These are phyloP conservation scores for Congeria kusceri DNA, from an alignment of 2,888 invertebrate genomes.

Conservation along the genomic window DNA sequence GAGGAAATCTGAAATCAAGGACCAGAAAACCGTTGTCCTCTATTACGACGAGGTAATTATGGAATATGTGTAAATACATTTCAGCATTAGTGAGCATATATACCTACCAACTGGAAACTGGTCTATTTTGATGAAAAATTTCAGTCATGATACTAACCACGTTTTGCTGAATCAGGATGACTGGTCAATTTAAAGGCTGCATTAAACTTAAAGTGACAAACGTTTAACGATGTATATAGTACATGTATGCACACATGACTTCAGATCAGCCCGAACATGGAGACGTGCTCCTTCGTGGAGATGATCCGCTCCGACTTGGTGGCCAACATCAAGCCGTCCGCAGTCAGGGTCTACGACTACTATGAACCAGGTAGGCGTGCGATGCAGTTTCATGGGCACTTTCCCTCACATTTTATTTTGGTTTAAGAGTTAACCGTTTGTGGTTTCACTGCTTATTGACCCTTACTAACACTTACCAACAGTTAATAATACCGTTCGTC, in stretches of 20 bases:
- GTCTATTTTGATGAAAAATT: too few species aligned
- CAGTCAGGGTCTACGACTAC: conserved; percentile 78
- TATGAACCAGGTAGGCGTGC: conserved; percentile 75
- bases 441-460: too few species aligned
- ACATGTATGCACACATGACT: background rate
- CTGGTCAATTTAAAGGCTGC: too few species aligned
- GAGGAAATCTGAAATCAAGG: conserved; percentile 84
- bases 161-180: background rate
- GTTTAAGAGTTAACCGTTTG: too few species aligned
- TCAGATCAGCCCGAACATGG: conserved; percentile 55
- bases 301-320: conserved; percentile 74
- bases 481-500: too few species aligned
- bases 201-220: too few species aligned
- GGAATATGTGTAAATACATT: too few species aligned
- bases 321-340: conserved; percentile 76
- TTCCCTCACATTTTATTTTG: too few species aligned
- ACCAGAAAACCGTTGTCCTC: conserved; percentile 83
- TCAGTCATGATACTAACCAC: too few species aligned
- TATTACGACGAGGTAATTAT: conserved; percentile 86
- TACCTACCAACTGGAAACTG: background rate
- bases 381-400: too few species aligned
- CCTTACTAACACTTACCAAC: too few species aligned
- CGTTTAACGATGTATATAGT: too few species aligned
- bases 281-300: conserved; percentile 67
- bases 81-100: background rate